Conservation (phyloP, 2,113 vertebrate species). For the Centropristis striata region DNA sequence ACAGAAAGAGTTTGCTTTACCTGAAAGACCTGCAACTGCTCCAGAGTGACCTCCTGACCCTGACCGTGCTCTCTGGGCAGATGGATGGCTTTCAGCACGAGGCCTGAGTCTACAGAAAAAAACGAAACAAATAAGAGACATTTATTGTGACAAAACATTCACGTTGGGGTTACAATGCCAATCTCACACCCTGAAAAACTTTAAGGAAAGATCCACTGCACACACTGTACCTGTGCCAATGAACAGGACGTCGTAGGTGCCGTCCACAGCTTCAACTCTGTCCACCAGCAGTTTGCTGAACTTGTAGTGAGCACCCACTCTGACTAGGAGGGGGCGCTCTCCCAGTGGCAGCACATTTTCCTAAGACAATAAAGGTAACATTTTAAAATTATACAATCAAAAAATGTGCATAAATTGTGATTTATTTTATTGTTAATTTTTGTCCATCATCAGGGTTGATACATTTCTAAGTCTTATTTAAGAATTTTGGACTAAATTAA, state of each 20-base stretch:
- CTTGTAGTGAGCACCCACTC: conserved; percentile 87
- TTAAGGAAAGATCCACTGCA: neutral
- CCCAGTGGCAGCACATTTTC: conserved; percentile 85
- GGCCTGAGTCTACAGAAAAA: conserved; percentile 82
- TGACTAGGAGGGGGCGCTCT: conserved; percentile 84
- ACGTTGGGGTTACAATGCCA: neutral
- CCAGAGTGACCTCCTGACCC: conserved; percentile 85
- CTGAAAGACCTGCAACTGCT: conserved; percentile 88
- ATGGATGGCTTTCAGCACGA: conserved; percentile 86
- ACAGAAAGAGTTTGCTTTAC: no score
- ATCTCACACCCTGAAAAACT: neutral
- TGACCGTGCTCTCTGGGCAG: conserved; percentile 77
- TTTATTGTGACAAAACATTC: neutral
- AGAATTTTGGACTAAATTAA: conserved; percentile 12
- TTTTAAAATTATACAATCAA: no score
- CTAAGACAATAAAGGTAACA: conserved; percentile 25
- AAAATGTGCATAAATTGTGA: neutral
- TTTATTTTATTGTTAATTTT: neutral
- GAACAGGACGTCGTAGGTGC: conserved; percentile 87
- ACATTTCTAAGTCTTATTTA: conserved; percentile 16
- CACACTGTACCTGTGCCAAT: conserved; percentile 84
- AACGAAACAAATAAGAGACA: neutral
- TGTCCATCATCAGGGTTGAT: neutral
- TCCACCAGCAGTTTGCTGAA: conserved; percentile 87
- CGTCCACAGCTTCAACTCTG: conserved; percentile 87